Evolutionary conservation across 2,113 vertebrate genomes (phyloP).

Genomic region (Fulmarus glacialis): DNA sequence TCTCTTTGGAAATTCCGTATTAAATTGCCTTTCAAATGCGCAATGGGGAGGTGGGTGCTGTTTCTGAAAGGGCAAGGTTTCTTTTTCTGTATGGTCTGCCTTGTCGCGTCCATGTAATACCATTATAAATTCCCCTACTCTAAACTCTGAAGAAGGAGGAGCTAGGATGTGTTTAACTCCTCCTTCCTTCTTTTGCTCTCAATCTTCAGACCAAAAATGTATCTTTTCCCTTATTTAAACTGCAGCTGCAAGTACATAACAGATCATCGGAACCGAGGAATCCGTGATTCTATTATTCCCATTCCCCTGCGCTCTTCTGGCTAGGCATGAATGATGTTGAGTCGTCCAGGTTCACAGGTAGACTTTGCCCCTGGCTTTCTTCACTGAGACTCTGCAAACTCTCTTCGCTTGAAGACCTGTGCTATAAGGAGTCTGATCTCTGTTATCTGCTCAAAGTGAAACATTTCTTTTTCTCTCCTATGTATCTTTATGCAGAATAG

Average conservation of each 20-base stretch:
- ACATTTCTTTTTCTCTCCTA: not conserved
- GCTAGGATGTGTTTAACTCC: not conserved
- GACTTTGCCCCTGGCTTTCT: not conserved
- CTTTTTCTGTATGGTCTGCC: not conserved
- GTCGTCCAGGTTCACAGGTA: not conserved
- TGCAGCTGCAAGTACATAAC: not conserved
- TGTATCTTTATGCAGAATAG: not conserved
- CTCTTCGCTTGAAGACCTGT: not conserved
- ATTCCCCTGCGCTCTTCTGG: not conserved
- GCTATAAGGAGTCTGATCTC: not conserved
- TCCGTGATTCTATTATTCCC: not conserved
- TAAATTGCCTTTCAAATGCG: not conserved
- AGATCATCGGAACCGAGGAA: not conserved
- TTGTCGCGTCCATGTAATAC: not conserved
- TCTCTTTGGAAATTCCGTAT: not conserved
- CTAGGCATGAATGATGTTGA: not conserved
- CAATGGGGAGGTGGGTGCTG: not conserved
- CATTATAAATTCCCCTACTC: not conserved
- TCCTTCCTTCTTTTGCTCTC: not conserved
- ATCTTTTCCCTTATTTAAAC: not conserved
- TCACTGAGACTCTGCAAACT: not conserved
- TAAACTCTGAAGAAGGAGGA: not conserved
- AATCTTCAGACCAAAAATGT: not conserved
- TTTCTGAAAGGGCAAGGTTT: not conserved
- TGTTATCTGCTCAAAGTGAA: not conserved